Percentiles rank a stretch among this genome's conserved stretches.
These are phyloP conservation scores for Alligator sinensis DNA, from an alignment of 2,113 vertebrate species.

Conservation along the genomic window DNA sequence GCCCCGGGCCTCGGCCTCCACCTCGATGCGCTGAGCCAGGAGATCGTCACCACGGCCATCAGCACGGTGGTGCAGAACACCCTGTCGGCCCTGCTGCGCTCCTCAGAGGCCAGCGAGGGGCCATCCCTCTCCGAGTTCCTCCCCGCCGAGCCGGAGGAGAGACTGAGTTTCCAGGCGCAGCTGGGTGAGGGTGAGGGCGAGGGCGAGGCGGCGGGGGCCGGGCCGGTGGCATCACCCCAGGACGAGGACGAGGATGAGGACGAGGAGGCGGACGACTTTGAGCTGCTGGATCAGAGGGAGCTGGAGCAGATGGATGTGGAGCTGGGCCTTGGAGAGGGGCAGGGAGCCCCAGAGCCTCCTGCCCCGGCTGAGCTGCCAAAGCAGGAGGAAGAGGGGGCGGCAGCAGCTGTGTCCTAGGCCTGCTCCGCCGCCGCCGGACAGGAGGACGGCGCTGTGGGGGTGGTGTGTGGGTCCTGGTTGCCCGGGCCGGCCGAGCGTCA, in stretches of 20 bases:
- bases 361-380: conserved; percentile 66
- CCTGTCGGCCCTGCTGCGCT: conserved; percentile 85
- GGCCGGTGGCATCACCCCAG: conserved; percentile 55
- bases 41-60: conserved; percentile 90
- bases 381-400: conserved; percentile 55
- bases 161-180: conserved; percentile 73
- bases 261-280: conserved; percentile 92
- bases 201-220: conserved; percentile 47
- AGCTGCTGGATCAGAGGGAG: conserved; percentile 98
- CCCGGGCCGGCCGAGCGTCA: conserved; percentile 47
- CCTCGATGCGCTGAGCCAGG: conserved; percentile 87
- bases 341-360: conserved; percentile 45
- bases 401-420: conserved; percentile 66
- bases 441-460: conserved; percentile 46
- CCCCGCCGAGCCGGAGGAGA: conserved; percentile 78
- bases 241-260: conserved; percentile 88
- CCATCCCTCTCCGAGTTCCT: conserved; percentile 76
- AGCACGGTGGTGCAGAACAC: conserved; percentile 89
- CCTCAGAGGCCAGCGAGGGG: conserved; percentile 80
- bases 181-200: conserved; percentile 73
- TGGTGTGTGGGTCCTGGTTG: conserved; percentile 61
- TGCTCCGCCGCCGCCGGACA: conserved; percentile 52
- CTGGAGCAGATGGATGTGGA: conserved; percentile 91
- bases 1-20: conserved; percentile 69
- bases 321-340: conserved; percentile 80